Evolutionary conservation across 1,140 invertebrate species (phyloP).

Genomic region (Eupristina koningsbergeri): DNA sequence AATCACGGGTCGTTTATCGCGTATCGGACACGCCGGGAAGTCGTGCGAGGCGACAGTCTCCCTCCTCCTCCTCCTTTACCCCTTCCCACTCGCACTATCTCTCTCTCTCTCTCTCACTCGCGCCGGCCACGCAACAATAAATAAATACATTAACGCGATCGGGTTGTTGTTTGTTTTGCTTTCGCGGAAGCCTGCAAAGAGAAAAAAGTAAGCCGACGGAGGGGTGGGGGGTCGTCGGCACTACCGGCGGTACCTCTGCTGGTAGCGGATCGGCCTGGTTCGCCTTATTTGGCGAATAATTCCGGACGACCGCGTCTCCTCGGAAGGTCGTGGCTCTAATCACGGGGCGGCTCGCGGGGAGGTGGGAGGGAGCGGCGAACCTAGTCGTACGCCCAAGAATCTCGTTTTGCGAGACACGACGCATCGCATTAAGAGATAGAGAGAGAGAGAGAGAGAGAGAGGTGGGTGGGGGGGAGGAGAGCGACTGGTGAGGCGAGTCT

Average conservation of each 20-base stretch:
- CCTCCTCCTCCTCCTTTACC: no score
- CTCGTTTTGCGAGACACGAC: no score
- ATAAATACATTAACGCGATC: not conserved
- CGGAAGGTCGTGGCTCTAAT: not conserved
- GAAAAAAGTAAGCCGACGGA: not conserved
- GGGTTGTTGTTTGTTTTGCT: not conserved
- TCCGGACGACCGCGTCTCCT: not conserved
- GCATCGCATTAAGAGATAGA: no score
- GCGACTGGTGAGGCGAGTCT: no score
- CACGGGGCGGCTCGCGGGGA: not conserved
- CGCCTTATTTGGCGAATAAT: constrained; percentile 24
- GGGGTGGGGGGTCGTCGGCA: no score
- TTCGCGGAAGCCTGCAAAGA: not conserved
- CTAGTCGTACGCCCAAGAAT: no score
- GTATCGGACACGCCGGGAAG: not conserved
- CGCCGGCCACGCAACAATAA: not conserved
- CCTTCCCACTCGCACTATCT: no score
- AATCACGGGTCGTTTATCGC: no score
- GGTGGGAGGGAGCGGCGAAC: not conserved
- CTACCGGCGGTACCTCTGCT: no score
- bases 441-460: no score
- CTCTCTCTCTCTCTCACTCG: no score
- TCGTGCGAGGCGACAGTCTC: not conserved
- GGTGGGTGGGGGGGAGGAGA: no score
- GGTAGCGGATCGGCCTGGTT: constrained; percentile 2